A percentile compares a stretch with the other conserved stretches of the same genome.
phyloP scores from a whole-genome alignment of 2,888 invertebrate species.

The Selenia dentaria region DNA sequence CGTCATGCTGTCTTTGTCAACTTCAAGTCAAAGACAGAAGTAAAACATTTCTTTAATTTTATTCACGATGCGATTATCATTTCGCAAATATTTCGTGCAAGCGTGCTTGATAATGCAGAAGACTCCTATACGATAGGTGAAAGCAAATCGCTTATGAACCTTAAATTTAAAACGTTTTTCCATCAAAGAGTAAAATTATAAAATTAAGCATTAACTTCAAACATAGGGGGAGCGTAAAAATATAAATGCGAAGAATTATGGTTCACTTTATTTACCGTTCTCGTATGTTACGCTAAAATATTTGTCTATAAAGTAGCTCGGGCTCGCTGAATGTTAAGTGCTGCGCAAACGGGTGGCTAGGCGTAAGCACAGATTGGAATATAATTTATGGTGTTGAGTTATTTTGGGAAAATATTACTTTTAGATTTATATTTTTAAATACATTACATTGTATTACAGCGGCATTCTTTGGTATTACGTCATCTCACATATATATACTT shows the following conservation, averaged over 20 bases:
- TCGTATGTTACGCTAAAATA: constrained; percentile 62
- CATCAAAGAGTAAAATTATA: too few species aligned
- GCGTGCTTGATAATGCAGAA: too few species aligned
- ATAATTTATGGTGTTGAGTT: constrained; percentile 39
- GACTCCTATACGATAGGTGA: too few species aligned
- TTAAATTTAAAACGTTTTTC: too few species aligned
- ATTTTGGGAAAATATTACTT: constrained; percentile 23
- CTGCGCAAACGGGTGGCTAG: constrained; percentile 47
- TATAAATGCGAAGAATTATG: constrained; percentile 47
- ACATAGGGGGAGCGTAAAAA: constrained; percentile 27
- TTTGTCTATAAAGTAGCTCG: constrained; percentile 64
- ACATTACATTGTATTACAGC: neutral
- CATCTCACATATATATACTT: neutral
- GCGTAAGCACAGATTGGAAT: constrained; percentile 49
- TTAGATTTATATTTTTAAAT: neutral
- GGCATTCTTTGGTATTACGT: too few species aligned
- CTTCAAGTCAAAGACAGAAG: too few species aligned
- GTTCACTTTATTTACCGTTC: constrained; percentile 49
- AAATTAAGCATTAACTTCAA: constrained; percentile 54
- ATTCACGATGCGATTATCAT: too few species aligned
- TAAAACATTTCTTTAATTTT: too few species aligned
- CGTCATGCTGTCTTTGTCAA: too few species aligned
- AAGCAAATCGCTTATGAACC: too few species aligned
- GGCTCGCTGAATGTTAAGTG: constrained; percentile 62
- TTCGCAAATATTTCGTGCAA: too few species aligned